A percentile compares a stretch with the other conserved stretches of the same genome.
Conservation (phyloP, 2,797 vertebrate species). For the Sebastes baramenuke region DNA sequence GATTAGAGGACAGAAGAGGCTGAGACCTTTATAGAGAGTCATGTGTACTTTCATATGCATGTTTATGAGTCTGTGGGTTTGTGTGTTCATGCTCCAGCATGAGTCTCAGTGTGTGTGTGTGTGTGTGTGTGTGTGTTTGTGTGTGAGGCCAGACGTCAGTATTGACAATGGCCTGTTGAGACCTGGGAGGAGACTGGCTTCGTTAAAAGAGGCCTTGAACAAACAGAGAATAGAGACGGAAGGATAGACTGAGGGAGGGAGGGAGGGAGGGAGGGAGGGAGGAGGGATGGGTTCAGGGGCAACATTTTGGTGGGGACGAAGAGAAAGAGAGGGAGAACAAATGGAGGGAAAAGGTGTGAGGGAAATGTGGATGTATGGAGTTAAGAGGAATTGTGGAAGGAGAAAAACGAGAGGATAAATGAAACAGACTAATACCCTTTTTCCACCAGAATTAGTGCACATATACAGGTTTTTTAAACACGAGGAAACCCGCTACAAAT, state of each 20-base stretch:
- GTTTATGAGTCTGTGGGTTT: conserved; percentile 36
- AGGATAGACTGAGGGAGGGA: background rate
- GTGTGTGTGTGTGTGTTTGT: background rate
- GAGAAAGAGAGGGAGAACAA: background rate
- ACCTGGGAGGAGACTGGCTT: conserved; percentile 65
- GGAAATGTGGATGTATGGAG: background rate
- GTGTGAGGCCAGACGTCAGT: conserved; percentile 60
- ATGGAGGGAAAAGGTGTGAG: conserved; percentile 6
- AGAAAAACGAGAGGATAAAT: conserved; percentile 1
- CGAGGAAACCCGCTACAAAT: no score
- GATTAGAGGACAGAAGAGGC: conserved; percentile 41
- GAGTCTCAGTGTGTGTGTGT: conserved; percentile 2
- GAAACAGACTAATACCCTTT: background rate
- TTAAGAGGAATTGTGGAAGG: background rate
- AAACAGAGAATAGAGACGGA: conserved; percentile 63
- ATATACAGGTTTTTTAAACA: background rate
- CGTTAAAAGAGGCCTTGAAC: conserved; percentile 71
- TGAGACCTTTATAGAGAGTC: conserved; percentile 32
- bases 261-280: background rate
- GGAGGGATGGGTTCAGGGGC: background rate
- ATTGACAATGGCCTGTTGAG: conserved; percentile 69
- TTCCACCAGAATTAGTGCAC: no score
- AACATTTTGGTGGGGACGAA: background rate
- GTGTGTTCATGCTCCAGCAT: conserved; percentile 20
- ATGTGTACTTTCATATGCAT: conserved; percentile 26